Base-by-base conservation (phyloP, 2,797 vertebrate species). In the Iguana delicatissima region DNA sequence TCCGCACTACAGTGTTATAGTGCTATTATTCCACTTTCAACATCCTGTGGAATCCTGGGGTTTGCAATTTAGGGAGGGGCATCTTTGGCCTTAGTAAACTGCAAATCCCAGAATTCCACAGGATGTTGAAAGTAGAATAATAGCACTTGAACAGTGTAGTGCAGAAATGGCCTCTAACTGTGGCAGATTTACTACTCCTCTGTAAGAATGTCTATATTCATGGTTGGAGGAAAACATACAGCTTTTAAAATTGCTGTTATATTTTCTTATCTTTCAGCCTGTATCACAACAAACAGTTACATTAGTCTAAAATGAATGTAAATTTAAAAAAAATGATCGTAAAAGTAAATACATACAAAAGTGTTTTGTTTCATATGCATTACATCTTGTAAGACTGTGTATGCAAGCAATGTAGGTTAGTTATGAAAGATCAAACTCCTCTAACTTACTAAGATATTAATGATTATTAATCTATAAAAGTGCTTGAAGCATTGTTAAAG, bases 241-340 rank as follows among this genome's bases (percentile, higher is more conserved):
- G 6, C 8, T 77, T 69, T 42, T 38, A 9, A 42, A 20, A 85
- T 32, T 85, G 90, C 35, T n/a, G 57, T 80, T 92, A 94, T 62
- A 77, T 88, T 95, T 84, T 93, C 89, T 92, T 95, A 94, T 91
- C 88, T 97, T 96, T 90, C 91, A 86, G 69, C 73, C 38, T 35
- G 12, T 91, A 72, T 42, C 89, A 91, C 6, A 89, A 50, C 69
- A 94, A 88, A 92, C 55, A 87, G 50, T 92, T 91, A 91, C 62
- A 80, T 77, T 90, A 89, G 0, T 0, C 92, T 76, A 95, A 93
- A 95, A 57, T 32, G 94, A 91, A 80, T 79, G 86, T 50, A 90
- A 69, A 42, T 90, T 46, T 46, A 89, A 91, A 90, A 92, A 91
- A 82, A 89, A 1, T 87, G 50, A 57, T 18, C 64, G 32, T n/a